These are phyloP conservation scores for Stictocephala bisonia DNA, from an alignment of 2,888 invertebrate genomes.

Conservation along the genomic window DNA sequence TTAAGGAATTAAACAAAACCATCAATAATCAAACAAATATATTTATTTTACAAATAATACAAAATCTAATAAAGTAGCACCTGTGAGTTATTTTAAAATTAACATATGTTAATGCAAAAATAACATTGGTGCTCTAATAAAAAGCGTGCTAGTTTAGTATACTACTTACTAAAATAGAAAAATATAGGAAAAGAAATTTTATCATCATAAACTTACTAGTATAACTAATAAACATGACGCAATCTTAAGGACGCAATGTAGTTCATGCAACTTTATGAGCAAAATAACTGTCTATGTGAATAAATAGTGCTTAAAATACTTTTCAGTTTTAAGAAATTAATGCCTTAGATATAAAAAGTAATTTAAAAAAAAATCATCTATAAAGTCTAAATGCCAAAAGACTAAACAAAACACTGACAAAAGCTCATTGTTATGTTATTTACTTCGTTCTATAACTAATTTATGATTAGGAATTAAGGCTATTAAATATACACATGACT, in stretches of 20 bases:
- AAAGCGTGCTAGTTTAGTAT: slow-evolving; percentile 18
- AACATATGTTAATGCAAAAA: slow-evolving; percentile 28
- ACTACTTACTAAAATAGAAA: background rate
- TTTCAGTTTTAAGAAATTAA: background rate
- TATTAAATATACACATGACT: background rate
- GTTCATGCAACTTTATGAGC: slow-evolving; percentile 19
- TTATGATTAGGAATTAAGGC: background rate
- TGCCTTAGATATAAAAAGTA: background rate
- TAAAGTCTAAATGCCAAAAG: no score
- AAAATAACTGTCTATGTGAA: no score
- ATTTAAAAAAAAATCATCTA: no score
- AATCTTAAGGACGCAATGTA: slow-evolving; percentile 26
- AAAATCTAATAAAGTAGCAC: slow-evolving; percentile 33
- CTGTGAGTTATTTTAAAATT: slow-evolving; percentile 29
- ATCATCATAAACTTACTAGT: background rate
- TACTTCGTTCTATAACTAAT: background rate
- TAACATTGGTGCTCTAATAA: slow-evolving; percentile 31
- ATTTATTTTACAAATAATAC: slow-evolving; percentile 38
- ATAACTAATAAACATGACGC: background rate
- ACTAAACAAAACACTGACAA: background rate
- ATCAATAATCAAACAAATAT: slow-evolving; percentile 30
- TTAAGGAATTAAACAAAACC: no score
- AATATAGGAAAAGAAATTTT: background rate
- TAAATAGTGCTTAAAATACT: background rate
- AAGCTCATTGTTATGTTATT: background rate